Percentiles rank a stretch among this genome's conserved stretches.
Evolutionary conservation across 2,113 vertebrate species (phyloP).

Genomic region (Sinosuthora webbiana): DNA sequence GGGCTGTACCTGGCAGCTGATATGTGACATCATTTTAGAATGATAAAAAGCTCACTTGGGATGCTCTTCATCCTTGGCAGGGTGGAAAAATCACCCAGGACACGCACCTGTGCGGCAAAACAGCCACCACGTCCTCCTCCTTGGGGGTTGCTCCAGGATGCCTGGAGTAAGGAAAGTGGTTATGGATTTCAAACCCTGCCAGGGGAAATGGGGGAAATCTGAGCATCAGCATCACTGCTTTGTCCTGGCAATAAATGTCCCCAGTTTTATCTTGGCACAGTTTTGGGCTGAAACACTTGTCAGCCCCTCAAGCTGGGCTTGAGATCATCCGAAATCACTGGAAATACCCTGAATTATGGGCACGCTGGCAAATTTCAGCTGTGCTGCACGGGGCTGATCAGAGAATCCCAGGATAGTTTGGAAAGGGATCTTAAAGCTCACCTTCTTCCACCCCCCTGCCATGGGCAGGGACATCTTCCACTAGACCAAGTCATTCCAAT

Average conservation of each 20-base stretch:
- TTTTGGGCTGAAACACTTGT: background rate
- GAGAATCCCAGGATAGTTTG: background rate
- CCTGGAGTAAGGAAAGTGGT: background rate
- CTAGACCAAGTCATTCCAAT: background rate
- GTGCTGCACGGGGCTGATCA: too few species aligned
- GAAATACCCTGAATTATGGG: background rate
- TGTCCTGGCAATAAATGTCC: background rate
- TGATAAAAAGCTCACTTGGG: background rate
- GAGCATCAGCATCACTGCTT: background rate
- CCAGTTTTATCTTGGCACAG: background rate
- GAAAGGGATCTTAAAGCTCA: background rate
- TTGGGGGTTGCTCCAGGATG: background rate
- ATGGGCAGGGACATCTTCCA: background rate
- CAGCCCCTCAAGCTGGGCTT: background rate
- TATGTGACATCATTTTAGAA: background rate
- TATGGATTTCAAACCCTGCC: background rate
- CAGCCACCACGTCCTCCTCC: rapidly evolving
- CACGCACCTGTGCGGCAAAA: background rate
- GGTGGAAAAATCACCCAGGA: background rate
- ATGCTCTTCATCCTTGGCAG: background rate
- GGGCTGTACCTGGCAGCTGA: background rate
- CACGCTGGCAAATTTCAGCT: background rate
- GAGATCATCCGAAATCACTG: background rate
- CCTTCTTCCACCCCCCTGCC: background rate
- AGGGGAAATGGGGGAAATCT: background rate